These are phyloP conservation scores for Mohoua ochrocephala DNA, from an alignment of 2,113 vertebrate genomes.

Conservation along the genomic window DNA sequence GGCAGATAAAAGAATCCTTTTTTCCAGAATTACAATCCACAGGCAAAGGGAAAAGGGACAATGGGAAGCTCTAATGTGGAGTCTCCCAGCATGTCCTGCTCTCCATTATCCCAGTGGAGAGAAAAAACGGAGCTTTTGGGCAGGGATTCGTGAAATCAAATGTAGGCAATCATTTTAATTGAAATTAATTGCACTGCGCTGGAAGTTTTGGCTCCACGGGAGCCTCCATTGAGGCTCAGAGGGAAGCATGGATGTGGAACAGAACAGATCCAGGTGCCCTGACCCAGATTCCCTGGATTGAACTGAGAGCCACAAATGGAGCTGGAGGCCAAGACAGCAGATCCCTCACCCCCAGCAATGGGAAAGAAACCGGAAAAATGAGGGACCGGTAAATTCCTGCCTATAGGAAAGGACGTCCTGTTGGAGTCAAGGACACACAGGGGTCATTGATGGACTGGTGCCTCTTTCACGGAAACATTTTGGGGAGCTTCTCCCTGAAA, in stretches of 20 bases:
- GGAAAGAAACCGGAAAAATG: background rate
- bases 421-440: accelerated
- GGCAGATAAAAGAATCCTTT: background rate
- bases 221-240: background rate
- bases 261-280: background rate
- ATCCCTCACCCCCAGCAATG: background rate
- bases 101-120: background rate
- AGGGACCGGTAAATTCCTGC: background rate
- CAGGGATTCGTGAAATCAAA: background rate
- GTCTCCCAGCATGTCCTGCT: background rate
- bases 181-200: background rate
- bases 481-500: background rate
- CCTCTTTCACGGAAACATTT: background rate
- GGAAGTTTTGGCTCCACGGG: background rate
- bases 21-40: background rate
- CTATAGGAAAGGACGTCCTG: background rate
- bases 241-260: background rate
- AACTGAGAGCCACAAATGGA: background rate
- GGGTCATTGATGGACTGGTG: accelerated
- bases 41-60: background rate
- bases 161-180: background rate
- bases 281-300: background rate
- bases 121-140: background rate
- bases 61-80: background rate
- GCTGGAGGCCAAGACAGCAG: background rate